Evolutionary conservation across 2,113 vertebrate species (phyloP).

Genomic region (Dendropsophus ebraccatus): DNA sequence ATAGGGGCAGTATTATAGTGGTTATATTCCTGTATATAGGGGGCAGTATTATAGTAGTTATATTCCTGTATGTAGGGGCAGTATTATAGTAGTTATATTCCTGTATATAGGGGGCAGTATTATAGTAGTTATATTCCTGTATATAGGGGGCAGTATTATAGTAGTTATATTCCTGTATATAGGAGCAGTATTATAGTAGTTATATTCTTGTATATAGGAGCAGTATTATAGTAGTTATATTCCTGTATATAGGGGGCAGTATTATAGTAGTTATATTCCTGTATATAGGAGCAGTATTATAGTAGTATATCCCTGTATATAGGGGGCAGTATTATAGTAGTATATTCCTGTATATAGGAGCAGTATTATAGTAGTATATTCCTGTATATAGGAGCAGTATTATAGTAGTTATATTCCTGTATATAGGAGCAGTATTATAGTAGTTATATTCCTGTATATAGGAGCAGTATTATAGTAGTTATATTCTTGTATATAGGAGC

Average conservation of each 20-base stretch:
- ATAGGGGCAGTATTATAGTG: not conserved
- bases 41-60: not conserved
- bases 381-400: too few relatives aligned
- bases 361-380: too few relatives aligned
- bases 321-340: too few relatives aligned
- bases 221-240: not conserved
- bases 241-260: not conserved
- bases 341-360: too few relatives aligned
- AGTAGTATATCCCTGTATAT: too few relatives aligned
- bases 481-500: too few relatives aligned
- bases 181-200: not conserved
- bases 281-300: too few relatives aligned
- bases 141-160: not conserved
- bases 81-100: conserved; percentile 9
- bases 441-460: too few relatives aligned
- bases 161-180: not conserved
- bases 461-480: too few relatives aligned
- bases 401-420: too few relatives aligned
- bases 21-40: not conserved
- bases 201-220: not conserved
- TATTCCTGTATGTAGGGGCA: not conserved
- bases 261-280: too few relatives aligned
- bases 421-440: too few relatives aligned
- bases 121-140: not conserved
- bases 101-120: not conserved